A percentile compares a stretch with the other conserved stretches of the same genome.
Conservation (phyloP, 2,888 invertebrate genomes). For the Agrotis ipsilon region DNA sequence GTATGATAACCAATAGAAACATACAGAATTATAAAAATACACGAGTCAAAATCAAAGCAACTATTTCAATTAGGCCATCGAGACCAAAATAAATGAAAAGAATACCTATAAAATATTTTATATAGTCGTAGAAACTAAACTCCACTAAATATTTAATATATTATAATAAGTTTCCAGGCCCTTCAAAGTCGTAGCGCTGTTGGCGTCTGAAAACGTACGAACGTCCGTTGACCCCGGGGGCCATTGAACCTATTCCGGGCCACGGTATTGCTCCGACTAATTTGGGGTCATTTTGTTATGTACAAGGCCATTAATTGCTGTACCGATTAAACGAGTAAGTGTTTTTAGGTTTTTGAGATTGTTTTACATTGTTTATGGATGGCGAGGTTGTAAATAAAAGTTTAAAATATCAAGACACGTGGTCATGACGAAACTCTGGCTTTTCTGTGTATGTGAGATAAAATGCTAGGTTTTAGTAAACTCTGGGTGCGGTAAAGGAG, state of each 20-base stretch:
- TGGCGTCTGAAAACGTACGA: slow-evolving; percentile 63
- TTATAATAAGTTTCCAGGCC: slow-evolving; percentile 51
- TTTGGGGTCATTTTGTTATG: slow-evolving; percentile 72
- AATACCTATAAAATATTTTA: too few species aligned
- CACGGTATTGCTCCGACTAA: slow-evolving; percentile 68
- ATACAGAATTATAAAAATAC: too few species aligned
- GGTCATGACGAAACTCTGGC: not conserved
- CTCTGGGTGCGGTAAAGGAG: too few species aligned
- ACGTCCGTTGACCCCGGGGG: slow-evolving; percentile 61
- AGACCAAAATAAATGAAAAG: too few species aligned
- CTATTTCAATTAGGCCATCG: too few species aligned
- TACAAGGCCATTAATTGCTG: slow-evolving; percentile 65
- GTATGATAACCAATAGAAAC: too few species aligned
- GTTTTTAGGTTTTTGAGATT: slow-evolving; percentile 17
- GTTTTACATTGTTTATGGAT: not conserved
- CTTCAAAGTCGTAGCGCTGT: slow-evolving; percentile 37
- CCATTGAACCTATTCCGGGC: slow-evolving; percentile 72
- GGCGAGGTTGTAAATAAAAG: not conserved
- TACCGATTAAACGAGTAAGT: slow-evolving; percentile 22
- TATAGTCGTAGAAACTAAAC: not conserved
- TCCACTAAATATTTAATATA: slow-evolving; percentile 15
- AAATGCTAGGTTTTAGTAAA: too few species aligned
- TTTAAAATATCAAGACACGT: not conserved
- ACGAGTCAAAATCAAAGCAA: too few species aligned
- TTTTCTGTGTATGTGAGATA: too few species aligned